Evolutionary conservation across 2,888 invertebrate genomes (phyloP).

Genomic region (Chrysolina haemoptera): DNA sequence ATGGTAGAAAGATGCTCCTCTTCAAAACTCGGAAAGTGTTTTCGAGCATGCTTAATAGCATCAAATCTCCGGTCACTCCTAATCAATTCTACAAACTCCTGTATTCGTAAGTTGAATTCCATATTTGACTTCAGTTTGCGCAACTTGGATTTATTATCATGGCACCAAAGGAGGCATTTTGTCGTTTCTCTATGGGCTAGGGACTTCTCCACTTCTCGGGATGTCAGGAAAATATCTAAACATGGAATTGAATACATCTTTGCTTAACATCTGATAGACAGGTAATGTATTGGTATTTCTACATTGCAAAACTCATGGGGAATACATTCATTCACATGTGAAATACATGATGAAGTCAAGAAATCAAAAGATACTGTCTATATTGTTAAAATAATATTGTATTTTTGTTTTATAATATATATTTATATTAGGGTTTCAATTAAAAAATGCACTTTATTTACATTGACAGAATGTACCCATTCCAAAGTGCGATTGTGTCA

Average conservation of each 20-base stretch:
- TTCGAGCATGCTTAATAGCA: conserved; percentile 95
- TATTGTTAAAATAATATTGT: too few species aligned
- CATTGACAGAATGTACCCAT: too few species aligned
- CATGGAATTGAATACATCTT: conserved; percentile 14
- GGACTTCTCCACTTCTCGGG: conserved; percentile 90
- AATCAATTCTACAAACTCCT: conserved; percentile 97
- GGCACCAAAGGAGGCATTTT: conserved; percentile 95
- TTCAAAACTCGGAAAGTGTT: conserved; percentile 90
- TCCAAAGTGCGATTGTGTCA: too few species aligned
- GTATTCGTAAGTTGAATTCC: conserved; percentile 93
- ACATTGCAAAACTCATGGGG: too few species aligned
- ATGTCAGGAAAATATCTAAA: conserved; percentile 86
- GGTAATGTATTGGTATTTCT: too few species aligned
- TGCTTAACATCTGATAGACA: too few species aligned
- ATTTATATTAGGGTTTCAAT: too few species aligned
- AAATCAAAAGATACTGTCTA: too few species aligned
- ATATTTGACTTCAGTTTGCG: conserved; percentile 94
- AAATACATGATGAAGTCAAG: too few species aligned
- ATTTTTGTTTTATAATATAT: too few species aligned
- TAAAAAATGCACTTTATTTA: too few species aligned
- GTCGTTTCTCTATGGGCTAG: conserved; percentile 85
- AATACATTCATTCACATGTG: too few species aligned
- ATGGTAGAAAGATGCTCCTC: conserved; percentile 90
- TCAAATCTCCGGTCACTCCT: conserved; percentile 88
- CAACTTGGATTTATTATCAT: conserved; percentile 95